Evolutionary conservation across 2,797 vertebrate genomes (phyloP).

Genomic region (Parauchenoglanis ngamensis): DNA sequence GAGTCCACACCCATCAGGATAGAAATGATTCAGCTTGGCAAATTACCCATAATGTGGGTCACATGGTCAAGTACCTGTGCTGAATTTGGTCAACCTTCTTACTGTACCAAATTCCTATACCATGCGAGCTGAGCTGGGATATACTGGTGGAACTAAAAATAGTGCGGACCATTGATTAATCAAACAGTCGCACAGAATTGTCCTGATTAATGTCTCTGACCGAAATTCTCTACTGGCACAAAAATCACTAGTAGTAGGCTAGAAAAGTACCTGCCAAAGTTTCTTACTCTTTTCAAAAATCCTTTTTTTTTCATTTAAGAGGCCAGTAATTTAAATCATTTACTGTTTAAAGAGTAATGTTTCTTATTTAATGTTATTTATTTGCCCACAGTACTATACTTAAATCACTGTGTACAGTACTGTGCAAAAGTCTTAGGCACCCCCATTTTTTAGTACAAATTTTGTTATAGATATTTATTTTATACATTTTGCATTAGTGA

Average conservation of each 20-base stretch:
- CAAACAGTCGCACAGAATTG: background rate
- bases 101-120: background rate
- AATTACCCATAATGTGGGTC: background rate
- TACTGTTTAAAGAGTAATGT: background rate
- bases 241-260: constrained; percentile 7
- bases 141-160: constrained; percentile 2
- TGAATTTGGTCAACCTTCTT: background rate
- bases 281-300: constrained; percentile 11
- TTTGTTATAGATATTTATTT: too few relatives aligned
- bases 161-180: constrained; percentile 8
- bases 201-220: constrained; percentile 23
- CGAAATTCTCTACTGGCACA: constrained; percentile 18
- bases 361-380: constrained; percentile 6
- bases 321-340: constrained; percentile 6
- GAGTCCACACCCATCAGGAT: background rate
- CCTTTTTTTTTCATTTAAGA: background rate
- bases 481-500: too few relatives aligned
- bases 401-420: background rate
- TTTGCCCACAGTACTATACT: background rate
- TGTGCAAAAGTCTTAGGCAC: too few relatives aligned
- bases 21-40: background rate
- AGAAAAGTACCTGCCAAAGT: background rate
- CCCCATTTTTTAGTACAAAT: too few relatives aligned
- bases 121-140: background rate
- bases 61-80: background rate